Evolutionary conservation across 2,888 invertebrate genomes (phyloP).

Genomic region (Chydorus sphaericus): DNA sequence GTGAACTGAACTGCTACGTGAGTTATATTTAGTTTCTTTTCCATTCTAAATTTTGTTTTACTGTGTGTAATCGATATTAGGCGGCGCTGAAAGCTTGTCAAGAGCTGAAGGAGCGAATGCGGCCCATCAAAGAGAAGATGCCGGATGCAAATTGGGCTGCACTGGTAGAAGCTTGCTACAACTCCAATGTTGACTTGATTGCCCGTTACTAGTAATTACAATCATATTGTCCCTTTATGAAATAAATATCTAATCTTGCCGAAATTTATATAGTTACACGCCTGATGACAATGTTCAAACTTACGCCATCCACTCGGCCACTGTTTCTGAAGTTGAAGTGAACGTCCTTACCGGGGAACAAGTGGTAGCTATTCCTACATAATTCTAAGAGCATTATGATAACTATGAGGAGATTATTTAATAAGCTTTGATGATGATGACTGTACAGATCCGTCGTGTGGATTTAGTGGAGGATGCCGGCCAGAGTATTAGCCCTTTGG

Average conservation of each 20-base stretch:
- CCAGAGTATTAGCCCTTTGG: constrained; percentile 22
- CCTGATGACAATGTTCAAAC: constrained; percentile 18
- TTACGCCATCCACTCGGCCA: constrained; percentile 29
- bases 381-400: too few species aligned
- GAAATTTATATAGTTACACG: constrained; percentile 8
- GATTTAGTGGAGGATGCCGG: constrained; percentile 22
- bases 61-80: constrained; percentile 14
- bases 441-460: not conserved
- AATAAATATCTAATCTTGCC: too few species aligned
- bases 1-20: constrained; percentile 39
- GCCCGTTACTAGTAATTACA: constrained; percentile 21
- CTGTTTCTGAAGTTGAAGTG: constrained; percentile 28
- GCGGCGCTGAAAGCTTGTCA: constrained; percentile 28
- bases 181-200: constrained; percentile 26
- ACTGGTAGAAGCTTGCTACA: constrained; percentile 25
- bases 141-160: constrained; percentile 26
- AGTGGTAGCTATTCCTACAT: too few species aligned
- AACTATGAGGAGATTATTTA: too few species aligned
- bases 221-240: not conserved
- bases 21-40: constrained; percentile 17
- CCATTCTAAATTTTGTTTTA: too few species aligned
- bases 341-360: constrained; percentile 31
- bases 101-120: constrained; percentile 25
- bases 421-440: too few species aligned
- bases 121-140: constrained; percentile 26